Evolutionary conservation across 2,888 invertebrate species (phyloP).

Genomic region (Ligdia adustata): DNA sequence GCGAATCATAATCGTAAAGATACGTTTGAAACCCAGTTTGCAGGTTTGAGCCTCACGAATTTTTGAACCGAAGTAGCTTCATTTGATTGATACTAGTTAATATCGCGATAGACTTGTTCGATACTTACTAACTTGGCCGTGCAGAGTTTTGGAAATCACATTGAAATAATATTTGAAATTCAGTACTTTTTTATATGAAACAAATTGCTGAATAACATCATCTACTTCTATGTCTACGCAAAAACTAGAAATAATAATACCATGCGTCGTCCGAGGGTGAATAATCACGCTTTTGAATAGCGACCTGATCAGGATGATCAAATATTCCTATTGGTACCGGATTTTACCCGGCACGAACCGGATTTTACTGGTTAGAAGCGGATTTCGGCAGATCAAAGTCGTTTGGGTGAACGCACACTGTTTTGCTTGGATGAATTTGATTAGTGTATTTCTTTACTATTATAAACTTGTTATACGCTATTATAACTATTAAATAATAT

Average conservation of each 20-base stretch:
- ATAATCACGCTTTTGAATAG: slow-evolving; percentile 36
- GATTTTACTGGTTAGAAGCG: slow-evolving; percentile 7
- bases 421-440: slow-evolving; percentile 2
- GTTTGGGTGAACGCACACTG: slow-evolving; percentile 13
- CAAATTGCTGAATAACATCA: background rate
- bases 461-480: no score
- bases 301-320: slow-evolving; percentile 32
- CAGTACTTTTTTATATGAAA: background rate
- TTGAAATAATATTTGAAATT: background rate
- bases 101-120: no score
- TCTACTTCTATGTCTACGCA: background rate
- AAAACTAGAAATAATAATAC: slow-evolving; percentile 5
- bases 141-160: no score
- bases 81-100: no score
- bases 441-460: no score
- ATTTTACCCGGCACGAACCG: slow-evolving; percentile 15
- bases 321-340: slow-evolving; percentile 33
- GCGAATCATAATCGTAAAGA: no score
- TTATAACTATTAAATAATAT: no score
- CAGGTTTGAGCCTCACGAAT: no score
- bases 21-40: no score
- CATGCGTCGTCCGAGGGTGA: slow-evolving; percentile 24
- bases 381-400: slow-evolving; percentile 9
- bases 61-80: no score
- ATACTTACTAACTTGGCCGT: no score